phyloP scores from a whole-genome alignment of 1,140 invertebrate genomes.

The Trinorchestia longiramus region DNA sequence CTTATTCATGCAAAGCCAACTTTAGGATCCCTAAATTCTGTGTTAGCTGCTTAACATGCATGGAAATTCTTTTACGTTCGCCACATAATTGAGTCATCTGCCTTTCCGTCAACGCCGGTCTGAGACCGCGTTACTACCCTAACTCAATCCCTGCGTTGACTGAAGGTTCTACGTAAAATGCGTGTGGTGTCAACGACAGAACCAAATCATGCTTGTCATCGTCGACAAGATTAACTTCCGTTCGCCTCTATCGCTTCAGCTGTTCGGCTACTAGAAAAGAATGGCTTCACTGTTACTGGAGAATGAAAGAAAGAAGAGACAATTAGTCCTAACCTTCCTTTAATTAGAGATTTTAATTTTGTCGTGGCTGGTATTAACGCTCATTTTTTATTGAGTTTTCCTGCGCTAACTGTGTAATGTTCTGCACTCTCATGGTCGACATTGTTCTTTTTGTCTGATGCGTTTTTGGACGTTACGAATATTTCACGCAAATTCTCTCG shows the following conservation, averaged over 20 bases:
- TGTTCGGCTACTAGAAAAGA: neutral
- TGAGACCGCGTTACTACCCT: neutral
- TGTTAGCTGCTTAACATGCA: neutral
- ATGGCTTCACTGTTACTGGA: neutral
- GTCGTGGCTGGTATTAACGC: neutral
- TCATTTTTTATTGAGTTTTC: neutral
- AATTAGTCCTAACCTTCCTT: neutral
- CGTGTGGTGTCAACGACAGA: neutral
- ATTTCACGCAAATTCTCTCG: neutral
- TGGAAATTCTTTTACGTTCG: neutral
- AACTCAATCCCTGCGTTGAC: neutral
- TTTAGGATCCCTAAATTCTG: neutral
- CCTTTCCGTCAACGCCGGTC: neutral
- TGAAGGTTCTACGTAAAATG: neutral
- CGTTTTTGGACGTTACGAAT: neutral
- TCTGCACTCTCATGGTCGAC: neutral
- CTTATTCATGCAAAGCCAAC: neutral
- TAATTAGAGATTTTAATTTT: neutral
- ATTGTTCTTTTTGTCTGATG: neutral
- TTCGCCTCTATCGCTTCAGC: neutral
- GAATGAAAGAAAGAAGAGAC: neutral
- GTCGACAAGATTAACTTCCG: neutral
- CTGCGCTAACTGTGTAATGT: neutral
- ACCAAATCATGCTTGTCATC: neutral
- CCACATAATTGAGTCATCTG: constrained; percentile 7